Conservation (phyloP, 2,888 invertebrate genomes). For the Clivina fossor region DNA sequence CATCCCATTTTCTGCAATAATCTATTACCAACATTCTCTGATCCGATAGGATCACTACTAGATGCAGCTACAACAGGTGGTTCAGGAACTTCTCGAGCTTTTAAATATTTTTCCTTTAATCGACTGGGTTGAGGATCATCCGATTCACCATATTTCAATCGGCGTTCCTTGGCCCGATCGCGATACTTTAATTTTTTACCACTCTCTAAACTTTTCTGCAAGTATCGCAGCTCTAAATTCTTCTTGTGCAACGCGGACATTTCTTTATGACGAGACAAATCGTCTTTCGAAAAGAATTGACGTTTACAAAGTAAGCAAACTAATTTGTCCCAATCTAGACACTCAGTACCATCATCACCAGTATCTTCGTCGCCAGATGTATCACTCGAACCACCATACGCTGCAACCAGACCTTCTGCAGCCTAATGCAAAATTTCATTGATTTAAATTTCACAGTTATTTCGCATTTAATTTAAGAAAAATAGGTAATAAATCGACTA, state of each 20-base stretch:
- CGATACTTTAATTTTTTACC: conserved; percentile 62
- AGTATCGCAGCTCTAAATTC: conserved; percentile 62
- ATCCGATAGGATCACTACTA: conserved; percentile 70
- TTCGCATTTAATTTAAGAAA: neutral
- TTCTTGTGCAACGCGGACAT: conserved; percentile 94
- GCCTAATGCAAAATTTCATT: conserved; percentile 7
- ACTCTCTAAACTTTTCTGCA: conserved; percentile 43
- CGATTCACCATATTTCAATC: conserved; percentile 90
- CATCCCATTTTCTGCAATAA: conserved; percentile 99
- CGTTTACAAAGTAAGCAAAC: conserved; percentile 95
- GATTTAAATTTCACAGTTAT: neutral
- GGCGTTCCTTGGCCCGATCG: conserved; percentile 93
- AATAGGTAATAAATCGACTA: neutral
- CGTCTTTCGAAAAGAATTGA: conserved; percentile 88
- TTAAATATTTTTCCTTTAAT: conserved; percentile 72
- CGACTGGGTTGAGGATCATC: conserved; percentile 75
- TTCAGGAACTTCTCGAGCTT: conserved; percentile 57
- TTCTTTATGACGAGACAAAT: conserved; percentile 86
- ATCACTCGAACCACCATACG: conserved; percentile 76
- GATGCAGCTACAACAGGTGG: conserved; percentile 56
- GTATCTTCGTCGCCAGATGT: conserved; percentile 57
- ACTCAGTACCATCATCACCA: conserved; percentile 69
- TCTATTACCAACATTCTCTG: conserved; percentile 92
- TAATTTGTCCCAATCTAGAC: conserved; percentile 84
- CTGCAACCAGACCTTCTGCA: conserved; percentile 65